These are phyloP conservation scores for Macrobrachium rosenbergii DNA, from an alignment of 1,140 invertebrate species.

Conservation along the genomic window DNA sequence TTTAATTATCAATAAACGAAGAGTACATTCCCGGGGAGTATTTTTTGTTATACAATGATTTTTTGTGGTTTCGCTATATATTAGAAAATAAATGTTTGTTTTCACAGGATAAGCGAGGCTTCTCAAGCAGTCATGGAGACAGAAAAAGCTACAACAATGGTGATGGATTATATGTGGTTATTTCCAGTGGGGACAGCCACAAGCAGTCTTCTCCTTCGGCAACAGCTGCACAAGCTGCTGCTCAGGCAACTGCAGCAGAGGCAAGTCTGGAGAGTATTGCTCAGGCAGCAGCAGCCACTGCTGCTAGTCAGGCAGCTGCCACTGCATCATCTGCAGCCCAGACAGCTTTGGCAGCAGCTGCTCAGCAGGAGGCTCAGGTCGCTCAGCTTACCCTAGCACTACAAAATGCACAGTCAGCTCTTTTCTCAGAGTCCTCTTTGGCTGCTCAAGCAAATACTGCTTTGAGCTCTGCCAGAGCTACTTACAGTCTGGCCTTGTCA, in stretches of 20 bases:
- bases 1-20: too few species aligned
- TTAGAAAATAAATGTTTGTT: too few species aligned
- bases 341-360: constrained; percentile 28
- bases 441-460: constrained; percentile 29
- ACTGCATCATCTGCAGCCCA: constrained; percentile 7
- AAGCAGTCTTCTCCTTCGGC: neutral
- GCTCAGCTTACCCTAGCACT: constrained; percentile 43
- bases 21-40: too few species aligned
- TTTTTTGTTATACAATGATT: too few species aligned
- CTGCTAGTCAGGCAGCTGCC: constrained; percentile 4
- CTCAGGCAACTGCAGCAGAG: constrained; percentile 4
- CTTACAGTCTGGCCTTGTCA: constrained; percentile 26
- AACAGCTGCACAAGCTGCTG: neutral
- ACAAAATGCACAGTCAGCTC: constrained; percentile 31
- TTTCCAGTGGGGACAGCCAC: neutral
- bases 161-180: neutral
- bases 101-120: too few species aligned
- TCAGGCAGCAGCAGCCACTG: constrained; percentile 10
- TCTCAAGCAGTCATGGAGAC: too few species aligned
- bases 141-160: neutral
- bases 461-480: constrained; percentile 23
- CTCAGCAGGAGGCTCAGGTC: constrained; percentile 20
- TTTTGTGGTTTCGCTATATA: too few species aligned
- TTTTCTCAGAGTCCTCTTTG: constrained; percentile 34
- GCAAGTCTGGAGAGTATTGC: neutral